Conservation (phyloP, 2,797 vertebrate species). For the Galaxias olidus region DNA sequence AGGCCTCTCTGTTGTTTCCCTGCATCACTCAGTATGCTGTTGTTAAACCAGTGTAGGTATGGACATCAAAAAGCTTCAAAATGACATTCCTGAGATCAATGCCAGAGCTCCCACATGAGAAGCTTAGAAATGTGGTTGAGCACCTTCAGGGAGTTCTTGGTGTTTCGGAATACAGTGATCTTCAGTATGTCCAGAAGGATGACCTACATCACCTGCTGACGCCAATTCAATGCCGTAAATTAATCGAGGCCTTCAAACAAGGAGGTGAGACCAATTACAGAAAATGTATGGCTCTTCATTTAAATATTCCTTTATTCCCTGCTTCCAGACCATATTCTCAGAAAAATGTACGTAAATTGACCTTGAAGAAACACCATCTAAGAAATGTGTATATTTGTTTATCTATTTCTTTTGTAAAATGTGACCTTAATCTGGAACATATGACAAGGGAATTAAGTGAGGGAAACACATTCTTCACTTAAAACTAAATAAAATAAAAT, state of each 20-base stretch:
- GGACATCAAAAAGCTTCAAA: neutral
- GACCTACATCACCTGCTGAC: neutral
- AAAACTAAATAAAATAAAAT: neutral
- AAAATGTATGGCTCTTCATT: no score
- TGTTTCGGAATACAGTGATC: no score
- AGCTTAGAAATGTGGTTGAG: neutral
- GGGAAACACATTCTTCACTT: neutral
- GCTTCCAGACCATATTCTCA: no score
- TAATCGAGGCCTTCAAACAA: no score
- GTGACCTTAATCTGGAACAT: neutral
- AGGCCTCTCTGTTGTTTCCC: neutral
- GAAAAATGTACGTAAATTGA: no score
- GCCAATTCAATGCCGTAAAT: neutral
- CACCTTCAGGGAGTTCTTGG: neutral
- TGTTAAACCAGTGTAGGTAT: neutral
- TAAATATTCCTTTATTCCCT: no score
- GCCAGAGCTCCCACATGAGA: no score
- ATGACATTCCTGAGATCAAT: neutral
- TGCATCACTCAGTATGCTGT: conserved; percentile 1
- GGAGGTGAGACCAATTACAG: neutral
- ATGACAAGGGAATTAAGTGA: neutral
- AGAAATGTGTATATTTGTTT: no score
- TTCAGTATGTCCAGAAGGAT: neutral
- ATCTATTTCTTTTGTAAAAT: neutral
- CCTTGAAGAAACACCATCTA: no score